Conservation (phyloP, 1,140 invertebrate species). For the Aphidius ervi region DNA sequence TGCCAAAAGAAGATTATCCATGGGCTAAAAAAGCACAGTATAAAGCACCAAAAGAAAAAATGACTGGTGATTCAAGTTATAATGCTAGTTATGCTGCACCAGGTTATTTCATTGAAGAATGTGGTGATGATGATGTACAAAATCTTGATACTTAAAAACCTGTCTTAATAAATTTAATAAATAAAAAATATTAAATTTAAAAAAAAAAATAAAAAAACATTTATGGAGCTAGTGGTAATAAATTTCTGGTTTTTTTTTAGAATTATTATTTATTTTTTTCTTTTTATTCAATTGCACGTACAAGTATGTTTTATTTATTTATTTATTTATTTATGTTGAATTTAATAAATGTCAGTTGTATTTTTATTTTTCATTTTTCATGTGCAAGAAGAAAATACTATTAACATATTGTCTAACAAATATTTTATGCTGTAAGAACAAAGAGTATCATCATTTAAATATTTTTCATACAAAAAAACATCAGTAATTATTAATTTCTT, state of each 20-base stretch:
- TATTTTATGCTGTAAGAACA: too few species aligned
- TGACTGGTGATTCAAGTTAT: slow-evolving; percentile 50
- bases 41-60: slow-evolving; percentile 39
- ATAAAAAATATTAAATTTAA: not conserved
- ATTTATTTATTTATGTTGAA: not conserved
- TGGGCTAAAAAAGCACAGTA: slow-evolving; percentile 49
- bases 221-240: slow-evolving; percentile 15
- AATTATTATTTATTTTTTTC: too few species aligned
- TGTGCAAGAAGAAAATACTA: too few species aligned
- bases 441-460: too few species aligned
- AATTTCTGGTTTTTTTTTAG: not conserved
- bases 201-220: not conserved
- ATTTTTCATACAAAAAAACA: too few species aligned
- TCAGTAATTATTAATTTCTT: too few species aligned
- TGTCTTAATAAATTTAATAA: not conserved
- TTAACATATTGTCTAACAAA: too few species aligned
- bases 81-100: slow-evolving; percentile 51
- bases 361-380: not conserved
- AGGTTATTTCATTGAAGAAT: slow-evolving; percentile 46
- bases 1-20: slow-evolving; percentile 42
- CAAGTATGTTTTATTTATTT: not conserved
- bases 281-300: slow-evolving; percentile 11
- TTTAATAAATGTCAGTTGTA: not conserved
- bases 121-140: not conserved
- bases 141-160: not conserved